These are phyloP conservation scores for Coluber constrictor DNA, from an alignment of 2,797 vertebrate genomes.

Conservation along the genomic window DNA sequence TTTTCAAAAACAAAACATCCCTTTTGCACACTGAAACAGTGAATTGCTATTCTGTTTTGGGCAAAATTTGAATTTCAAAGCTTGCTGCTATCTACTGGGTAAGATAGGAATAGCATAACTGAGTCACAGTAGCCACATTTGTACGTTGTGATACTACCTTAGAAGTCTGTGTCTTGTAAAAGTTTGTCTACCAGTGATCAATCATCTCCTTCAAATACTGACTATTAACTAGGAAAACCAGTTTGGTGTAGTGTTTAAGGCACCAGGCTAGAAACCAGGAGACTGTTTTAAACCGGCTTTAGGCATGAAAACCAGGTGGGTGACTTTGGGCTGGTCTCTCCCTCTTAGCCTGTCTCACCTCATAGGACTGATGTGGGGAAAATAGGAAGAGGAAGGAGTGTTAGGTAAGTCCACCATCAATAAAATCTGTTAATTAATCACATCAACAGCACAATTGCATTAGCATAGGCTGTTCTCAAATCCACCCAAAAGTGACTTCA, in stretches of 20 bases:
- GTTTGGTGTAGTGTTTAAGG: neutral
- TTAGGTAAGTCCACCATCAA: neutral
- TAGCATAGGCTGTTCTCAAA: neutral
- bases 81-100: neutral
- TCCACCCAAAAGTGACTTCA: neutral
- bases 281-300: neutral
- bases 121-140: neutral
- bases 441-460: neutral
- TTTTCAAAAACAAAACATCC: constrained; percentile 17
- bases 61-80: neutral
- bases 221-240: neutral
- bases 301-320: neutral
- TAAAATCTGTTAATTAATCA: neutral
- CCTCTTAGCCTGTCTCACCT: neutral
- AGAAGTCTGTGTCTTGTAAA: neutral
- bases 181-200: neutral
- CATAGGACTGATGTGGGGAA: neutral
- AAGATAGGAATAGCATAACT: neutral
- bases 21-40: constrained; percentile 11
- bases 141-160: neutral
- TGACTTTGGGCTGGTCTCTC: neutral
- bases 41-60: constrained; percentile 29
- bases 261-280: neutral
- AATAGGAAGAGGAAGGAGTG: neutral
- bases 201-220: neutral